phyloP scores from a whole-genome alignment of 2,888 invertebrate species.

The Leptothorax acervorum region DNA sequence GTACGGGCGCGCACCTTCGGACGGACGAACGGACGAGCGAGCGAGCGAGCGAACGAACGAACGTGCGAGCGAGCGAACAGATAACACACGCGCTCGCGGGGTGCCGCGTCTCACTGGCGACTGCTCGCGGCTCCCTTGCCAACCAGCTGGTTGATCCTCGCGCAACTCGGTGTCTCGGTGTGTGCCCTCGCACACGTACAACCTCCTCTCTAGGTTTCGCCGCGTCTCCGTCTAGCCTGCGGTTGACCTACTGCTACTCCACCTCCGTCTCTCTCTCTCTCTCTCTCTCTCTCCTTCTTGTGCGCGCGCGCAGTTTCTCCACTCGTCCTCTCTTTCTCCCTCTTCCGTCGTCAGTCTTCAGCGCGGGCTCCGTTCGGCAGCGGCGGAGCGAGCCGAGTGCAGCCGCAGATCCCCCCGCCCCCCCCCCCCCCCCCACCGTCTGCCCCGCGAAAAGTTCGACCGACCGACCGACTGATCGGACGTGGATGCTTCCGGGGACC shows the following conservation, averaged over 20 bases:
- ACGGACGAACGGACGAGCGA: slow-evolving; percentile 61
- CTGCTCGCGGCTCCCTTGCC: slow-evolving; percentile 82
- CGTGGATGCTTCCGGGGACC: slow-evolving; percentile 37
- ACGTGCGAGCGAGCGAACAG: slow-evolving; percentile 33
- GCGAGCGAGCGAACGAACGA: slow-evolving; percentile 70
- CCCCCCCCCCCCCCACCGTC: neutral
- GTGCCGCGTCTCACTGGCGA: slow-evolving; percentile 84
- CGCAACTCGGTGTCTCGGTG: slow-evolving; percentile 65
- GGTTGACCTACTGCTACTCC: slow-evolving; percentile 54
- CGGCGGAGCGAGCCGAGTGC: slow-evolving; percentile 60
- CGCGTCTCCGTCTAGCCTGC: slow-evolving; percentile 60
- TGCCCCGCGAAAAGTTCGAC: neutral
- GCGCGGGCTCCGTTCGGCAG: slow-evolving; percentile 70
- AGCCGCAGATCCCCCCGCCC: slow-evolving; percentile 46
- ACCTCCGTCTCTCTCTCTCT: slow-evolving; percentile 53
- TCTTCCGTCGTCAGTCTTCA: slow-evolving; percentile 40
- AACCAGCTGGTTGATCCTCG: slow-evolving; percentile 82
- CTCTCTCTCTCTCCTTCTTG: neutral
- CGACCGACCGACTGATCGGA: slow-evolving; percentile 17
- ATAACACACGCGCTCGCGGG: slow-evolving; percentile 80
- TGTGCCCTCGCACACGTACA: slow-evolving; percentile 70
- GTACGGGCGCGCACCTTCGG: slow-evolving; percentile 60
- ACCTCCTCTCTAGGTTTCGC: slow-evolving; percentile 68
- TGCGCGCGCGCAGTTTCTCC: slow-evolving; percentile 18
- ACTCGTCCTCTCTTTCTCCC: slow-evolving; percentile 16